Evolutionary conservation across 2,113 vertebrate genomes (phyloP), one percentile per base, ranked within the genome.

Genomic region (Egretta garzetta): DNA sequence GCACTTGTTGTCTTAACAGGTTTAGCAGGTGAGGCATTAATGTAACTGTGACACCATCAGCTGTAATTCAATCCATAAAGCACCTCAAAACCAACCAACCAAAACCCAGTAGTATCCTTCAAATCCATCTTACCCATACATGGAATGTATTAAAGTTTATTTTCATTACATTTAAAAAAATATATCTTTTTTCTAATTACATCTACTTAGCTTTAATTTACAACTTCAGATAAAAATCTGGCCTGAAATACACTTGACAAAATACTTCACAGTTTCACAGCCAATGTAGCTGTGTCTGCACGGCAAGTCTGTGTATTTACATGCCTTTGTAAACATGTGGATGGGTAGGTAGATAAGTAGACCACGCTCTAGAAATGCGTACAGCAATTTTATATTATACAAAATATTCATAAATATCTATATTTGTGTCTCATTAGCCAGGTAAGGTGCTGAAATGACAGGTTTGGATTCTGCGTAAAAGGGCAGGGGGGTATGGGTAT

Each of bases 401-500:
- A 33, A 86, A 80, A 62, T 63, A 80, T 35, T 68, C 3, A 52
- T 27, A 58, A 79, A 71, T 10, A 37, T 32, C 26, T 73, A 2
- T 55, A 19, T 58, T 67, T 88, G 7, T 43, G 3, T 80, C 14
- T 52, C 9, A 12, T 67, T 84, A 87, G 49, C 5, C 22, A 59
- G 26, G 10, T 12, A 86, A 72, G 10, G 3, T 32, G 55, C 6
- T 41, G 22, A 71, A 86, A 73, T 33, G 17, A 62, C 9, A 59
- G n/a, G 7, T 47, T 60, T 7, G 39, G 6, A 60, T 50, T 62
- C 47, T 33, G n/a, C 19, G 49, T 22, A 53, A 73, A 53, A 22
- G 7, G 4, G 3, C 45, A 45, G 18, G 1, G 1, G 24, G 41
- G 19, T 13, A 26, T 1, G 20, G 3, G 8, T 28, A 12, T 17